Conservation (phyloP, 2,797 vertebrate genomes). For the Chiropotes sagulatus region DNA sequence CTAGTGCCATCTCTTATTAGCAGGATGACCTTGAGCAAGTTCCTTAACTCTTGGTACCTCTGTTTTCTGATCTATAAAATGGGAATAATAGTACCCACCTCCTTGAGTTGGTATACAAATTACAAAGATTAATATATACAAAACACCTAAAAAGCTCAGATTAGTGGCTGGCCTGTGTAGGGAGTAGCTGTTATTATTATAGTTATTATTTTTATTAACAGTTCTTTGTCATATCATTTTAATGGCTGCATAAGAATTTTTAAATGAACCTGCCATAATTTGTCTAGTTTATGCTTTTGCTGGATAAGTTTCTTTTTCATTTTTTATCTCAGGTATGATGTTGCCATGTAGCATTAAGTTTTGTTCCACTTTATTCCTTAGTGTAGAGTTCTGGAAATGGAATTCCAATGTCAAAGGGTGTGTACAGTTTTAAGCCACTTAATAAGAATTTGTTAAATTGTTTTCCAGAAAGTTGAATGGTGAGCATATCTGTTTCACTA, state of each 20-base stretch:
- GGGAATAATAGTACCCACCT: not conserved
- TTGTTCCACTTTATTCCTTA: not conserved
- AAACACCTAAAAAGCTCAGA: not conserved
- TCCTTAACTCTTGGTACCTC: not conserved
- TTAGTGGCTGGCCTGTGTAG: not conserved
- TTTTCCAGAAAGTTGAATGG: not conserved
- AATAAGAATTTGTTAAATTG: not conserved
- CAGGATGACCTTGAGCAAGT: not conserved
- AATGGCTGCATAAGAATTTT: not conserved
- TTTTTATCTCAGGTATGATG: not conserved
- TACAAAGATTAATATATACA: not conserved
- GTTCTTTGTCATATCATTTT: constrained; percentile 5
- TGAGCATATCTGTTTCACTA: not conserved
- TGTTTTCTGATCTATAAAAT: not conserved
- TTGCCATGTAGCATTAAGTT: not conserved
- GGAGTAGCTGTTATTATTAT: not conserved
- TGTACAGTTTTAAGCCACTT: not conserved
- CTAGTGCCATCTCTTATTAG: not conserved
- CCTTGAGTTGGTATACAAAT: not conserved
- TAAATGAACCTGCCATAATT: not conserved
- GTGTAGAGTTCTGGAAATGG: not conserved
- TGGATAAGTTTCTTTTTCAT: not conserved
- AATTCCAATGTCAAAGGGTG: not conserved
- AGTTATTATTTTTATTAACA: constrained; percentile 22
- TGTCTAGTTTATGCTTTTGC: not conserved